Evolutionary conservation across 2,113 vertebrate genomes (phyloP).

Genomic region (Xenopus borealis): DNA sequence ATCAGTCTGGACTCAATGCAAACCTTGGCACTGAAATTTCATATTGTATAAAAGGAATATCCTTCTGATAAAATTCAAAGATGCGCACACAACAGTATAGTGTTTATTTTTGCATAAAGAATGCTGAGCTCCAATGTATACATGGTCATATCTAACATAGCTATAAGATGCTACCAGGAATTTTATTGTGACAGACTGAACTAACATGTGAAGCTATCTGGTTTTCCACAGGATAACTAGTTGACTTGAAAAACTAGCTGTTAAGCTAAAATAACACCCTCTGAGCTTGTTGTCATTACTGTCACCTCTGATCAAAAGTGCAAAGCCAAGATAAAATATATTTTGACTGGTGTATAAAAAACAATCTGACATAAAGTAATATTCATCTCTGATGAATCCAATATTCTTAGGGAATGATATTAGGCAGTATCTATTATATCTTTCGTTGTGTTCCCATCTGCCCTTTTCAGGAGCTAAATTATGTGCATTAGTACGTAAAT

Average conservation of each 20-base stretch:
- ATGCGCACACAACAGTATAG: background rate
- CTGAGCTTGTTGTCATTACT: slow-evolving; percentile 57
- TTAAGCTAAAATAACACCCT: slow-evolving; percentile 28
- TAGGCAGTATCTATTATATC: slow-evolving; percentile 99
- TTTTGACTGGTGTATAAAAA: slow-evolving; percentile 99
- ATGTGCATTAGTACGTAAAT: slow-evolving; percentile 99
- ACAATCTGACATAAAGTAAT: slow-evolving; percentile 99
- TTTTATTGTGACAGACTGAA: background rate
- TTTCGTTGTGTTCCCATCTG: slow-evolving; percentile 99
- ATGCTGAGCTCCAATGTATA: background rate
- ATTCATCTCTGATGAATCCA: slow-evolving; percentile 99
- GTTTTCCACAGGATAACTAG: background rate
- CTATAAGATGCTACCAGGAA: background rate
- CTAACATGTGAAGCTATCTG: background rate
- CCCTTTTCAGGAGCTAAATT: slow-evolving; percentile 99
- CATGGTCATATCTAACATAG: background rate
- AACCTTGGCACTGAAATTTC: background rate
- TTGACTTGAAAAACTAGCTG: slow-evolving; percentile 37
- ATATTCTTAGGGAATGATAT: slow-evolving; percentile 99
- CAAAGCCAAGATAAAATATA: slow-evolving; percentile 88
- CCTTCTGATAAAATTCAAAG: background rate
- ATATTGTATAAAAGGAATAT: background rate
- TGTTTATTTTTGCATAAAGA: background rate
- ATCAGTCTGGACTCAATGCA: background rate
- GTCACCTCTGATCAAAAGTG: slow-evolving; percentile 57